Base-by-base conservation (phyloP, 2,888 invertebrate genomes). In the Odontocerum albicorne region DNA sequence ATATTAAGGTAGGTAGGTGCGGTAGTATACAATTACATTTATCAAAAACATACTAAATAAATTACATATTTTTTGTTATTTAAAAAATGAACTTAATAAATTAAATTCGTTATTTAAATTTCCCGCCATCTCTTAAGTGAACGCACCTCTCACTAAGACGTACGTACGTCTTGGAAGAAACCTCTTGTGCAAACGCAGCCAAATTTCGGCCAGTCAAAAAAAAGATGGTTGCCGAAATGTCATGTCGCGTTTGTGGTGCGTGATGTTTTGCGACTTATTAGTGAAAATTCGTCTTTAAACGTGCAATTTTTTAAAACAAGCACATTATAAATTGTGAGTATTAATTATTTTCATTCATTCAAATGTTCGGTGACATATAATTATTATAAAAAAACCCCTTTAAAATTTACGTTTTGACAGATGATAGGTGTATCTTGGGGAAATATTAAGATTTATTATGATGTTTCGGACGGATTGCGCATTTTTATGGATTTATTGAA, bases 151-250 rank as follows among this genome's bases (percentile, higher is more conserved):
- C n/a, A n/a, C n/a, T n/a, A n/a, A n/a, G n/a, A n/a, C n/a, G n/a
- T n/a, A 27, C 27, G 27, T 27, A 7, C 6, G 27, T 27, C 27
- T 27, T 27, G 27, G 10, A 10, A 27, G 10, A 27, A 7, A 27
- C 27, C 16, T 49, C 39, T 50, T 50, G 35, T 49, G 35, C 36
- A 20, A 54, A 49, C 49, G 49, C 38, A 54, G 12, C 54, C 54
- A 36, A 35, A 45, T 4, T 39, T 19, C 33, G 12, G 40, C 22
- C 51, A 43, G 51, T 44, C 44, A 44, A 43, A 22, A 22, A n/a
- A 45, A 51, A 55, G 50, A 55, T 55, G 55, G 55, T 51, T 6
- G 45, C 44, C 36, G 35, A 44, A 46, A 51, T 51, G 55, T 55
- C 55, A 55, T 33, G 27, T 46, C 46, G 36, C 22, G 19, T 19